Evolutionary conservation across 2,888 invertebrate species (phyloP).

Genomic region (Syritta pipiens): DNA sequence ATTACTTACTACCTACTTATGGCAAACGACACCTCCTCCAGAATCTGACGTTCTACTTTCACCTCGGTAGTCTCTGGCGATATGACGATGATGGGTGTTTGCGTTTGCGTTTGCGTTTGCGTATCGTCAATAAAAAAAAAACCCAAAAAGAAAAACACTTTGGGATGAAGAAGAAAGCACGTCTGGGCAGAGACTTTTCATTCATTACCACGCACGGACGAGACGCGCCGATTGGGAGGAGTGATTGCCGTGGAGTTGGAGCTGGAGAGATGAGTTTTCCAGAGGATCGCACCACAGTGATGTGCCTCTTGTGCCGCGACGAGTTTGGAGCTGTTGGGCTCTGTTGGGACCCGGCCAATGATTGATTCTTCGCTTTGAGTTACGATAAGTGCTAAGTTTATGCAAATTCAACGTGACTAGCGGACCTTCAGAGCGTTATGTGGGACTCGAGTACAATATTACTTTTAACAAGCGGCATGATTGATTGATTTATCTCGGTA

Average conservation of each 20-base stretch:
- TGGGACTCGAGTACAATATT: constrained; percentile 10
- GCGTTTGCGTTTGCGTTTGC: constrained; percentile 29
- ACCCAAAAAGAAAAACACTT: constrained; percentile 40
- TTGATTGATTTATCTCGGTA: constrained; percentile 22
- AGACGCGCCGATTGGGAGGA: no score
- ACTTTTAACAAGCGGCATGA: constrained; percentile 2
- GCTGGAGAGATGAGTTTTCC: not conserved
- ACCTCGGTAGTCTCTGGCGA: constrained; percentile 43
- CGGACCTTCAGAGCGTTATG: constrained; percentile 2
- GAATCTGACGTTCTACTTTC: constrained; percentile 70
- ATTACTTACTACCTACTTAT: constrained; percentile 37
- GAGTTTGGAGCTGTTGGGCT: constrained; percentile 4
- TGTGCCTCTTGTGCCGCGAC: no score
- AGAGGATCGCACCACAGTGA: constrained; percentile 4
- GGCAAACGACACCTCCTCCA: constrained; percentile 42
- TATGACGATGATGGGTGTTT: constrained; percentile 43
- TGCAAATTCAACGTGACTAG: constrained; percentile 30
- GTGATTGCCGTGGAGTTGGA: no score
- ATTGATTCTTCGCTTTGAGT: constrained; percentile 25
- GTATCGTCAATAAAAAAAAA: constrained; percentile 33
- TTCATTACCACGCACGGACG: constrained; percentile 17
- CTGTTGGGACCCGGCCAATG: not conserved
- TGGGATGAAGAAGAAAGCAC: constrained; percentile 27
- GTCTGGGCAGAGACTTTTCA: constrained; percentile 33
- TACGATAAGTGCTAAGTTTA: constrained; percentile 19